These are phyloP conservation scores for Clavelina lepadiformis DNA, from an alignment of 23 tunicate species.

Conservation along the genomic window DNA sequence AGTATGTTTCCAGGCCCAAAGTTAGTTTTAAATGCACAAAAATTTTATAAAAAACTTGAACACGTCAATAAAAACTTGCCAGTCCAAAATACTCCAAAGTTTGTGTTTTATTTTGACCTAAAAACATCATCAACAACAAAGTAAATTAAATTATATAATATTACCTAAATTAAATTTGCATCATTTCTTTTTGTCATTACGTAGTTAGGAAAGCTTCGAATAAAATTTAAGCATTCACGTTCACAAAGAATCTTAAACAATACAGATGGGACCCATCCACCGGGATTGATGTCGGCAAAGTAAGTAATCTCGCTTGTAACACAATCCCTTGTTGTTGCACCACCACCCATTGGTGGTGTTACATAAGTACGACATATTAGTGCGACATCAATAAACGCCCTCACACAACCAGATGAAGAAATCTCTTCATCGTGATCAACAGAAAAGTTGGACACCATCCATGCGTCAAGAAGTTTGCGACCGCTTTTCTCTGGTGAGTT, in stretches of 20 bases:
- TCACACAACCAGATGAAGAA: conserved; percentile 36
- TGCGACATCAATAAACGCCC: conserved; percentile 55
- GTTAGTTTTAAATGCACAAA: too few relatives aligned
- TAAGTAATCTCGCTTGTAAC: conserved; percentile 59
- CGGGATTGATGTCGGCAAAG: conserved; percentile 60
- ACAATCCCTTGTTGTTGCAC: conserved; percentile 17
- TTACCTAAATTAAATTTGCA: too few relatives aligned
- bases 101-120: too few relatives aligned
- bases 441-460: conserved; percentile 66
- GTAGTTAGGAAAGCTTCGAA: conserved; percentile 47
- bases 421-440: conserved; percentile 26
- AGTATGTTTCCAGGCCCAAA: too few relatives aligned
- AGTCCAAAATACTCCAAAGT: too few relatives aligned
- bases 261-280: conserved; percentile 70
- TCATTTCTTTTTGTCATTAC: conserved; percentile 48
- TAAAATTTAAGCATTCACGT: conserved; percentile 63
- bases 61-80: too few relatives aligned
- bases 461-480: conserved; percentile 41
- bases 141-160: too few relatives aligned
- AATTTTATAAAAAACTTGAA: too few relatives aligned
- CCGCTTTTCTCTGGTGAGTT: neutral
- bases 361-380: conserved; percentile 52
- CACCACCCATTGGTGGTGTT: conserved; percentile 51
- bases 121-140: too few relatives aligned
- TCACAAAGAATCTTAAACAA: conserved; percentile 39